These are phyloP conservation scores for Danaus plexippus DNA, from an alignment of 1,140 invertebrate genomes.

Conservation along the genomic window DNA sequence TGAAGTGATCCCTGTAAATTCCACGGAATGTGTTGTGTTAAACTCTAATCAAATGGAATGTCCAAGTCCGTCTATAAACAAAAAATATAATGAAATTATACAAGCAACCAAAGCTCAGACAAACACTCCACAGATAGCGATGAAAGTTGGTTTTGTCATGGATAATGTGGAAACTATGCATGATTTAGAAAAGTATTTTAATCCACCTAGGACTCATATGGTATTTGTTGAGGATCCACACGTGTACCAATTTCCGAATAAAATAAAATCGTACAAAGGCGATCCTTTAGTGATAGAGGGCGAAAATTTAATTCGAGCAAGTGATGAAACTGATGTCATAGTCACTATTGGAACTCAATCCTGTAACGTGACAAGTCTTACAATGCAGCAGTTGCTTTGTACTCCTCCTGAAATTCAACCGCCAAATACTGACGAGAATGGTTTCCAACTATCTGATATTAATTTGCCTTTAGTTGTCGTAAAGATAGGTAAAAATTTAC, in stretches of 20 bases:
- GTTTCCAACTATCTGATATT: slow-evolving; percentile 77
- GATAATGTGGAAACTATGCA: slow-evolving; percentile 92
- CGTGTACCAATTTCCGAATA: slow-evolving; percentile 88
- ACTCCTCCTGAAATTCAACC: slow-evolving; percentile 90
- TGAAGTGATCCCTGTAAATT: slow-evolving; percentile 81
- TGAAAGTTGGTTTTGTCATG: slow-evolving; percentile 94
- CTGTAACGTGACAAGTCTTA: slow-evolving; percentile 95
- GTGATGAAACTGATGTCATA: slow-evolving; percentile 92
- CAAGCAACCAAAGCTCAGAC: slow-evolving; percentile 64
- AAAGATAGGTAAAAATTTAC: slow-evolving; percentile 86
- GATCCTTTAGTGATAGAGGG: slow-evolving; percentile 97
- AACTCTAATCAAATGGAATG: slow-evolving; percentile 95
- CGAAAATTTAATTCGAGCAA: slow-evolving; percentile 90
- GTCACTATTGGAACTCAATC: slow-evolving; percentile 90
- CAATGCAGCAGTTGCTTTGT: slow-evolving; percentile 90
- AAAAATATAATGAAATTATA: slow-evolving; percentile 70
- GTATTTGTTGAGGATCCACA: slow-evolving; percentile 94
- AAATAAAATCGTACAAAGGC: slow-evolving; percentile 92
- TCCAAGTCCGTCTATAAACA: slow-evolving; percentile 88
- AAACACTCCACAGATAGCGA: slow-evolving; percentile 73
- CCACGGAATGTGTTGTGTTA: slow-evolving; percentile 87
- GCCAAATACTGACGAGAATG: slow-evolving; percentile 88
- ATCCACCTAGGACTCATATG: slow-evolving; percentile 83
- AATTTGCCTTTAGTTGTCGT: slow-evolving; percentile 92
- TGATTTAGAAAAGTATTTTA: slow-evolving; percentile 90